Base-by-base conservation (phyloP, 2,113 vertebrate genomes). In the Stomatorhinus ivindoensis region DNA sequence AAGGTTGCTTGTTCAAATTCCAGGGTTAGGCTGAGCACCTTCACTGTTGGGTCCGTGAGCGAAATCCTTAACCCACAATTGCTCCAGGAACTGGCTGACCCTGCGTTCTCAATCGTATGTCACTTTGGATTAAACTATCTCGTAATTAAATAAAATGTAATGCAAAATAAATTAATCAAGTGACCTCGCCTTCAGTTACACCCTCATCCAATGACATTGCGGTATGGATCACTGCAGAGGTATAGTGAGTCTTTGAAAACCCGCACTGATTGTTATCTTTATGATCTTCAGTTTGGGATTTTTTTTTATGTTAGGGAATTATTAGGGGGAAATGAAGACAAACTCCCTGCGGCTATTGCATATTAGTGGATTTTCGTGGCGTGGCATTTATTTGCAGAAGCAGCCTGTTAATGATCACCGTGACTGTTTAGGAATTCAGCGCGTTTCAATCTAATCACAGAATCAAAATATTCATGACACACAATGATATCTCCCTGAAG, bases 401-500 rank as follows among this genome's bases (percentile, higher is more conserved):
- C n/a, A 69, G 95, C 94, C 94, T 96, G 95, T 97, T 97, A 97
- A 96, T 97, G 97, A 97, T 97, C 96, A 96, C 95, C 95, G 94
- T 96, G 95, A 95, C 96, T 97, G 96, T 97, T 97, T 97, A 97
- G 97, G 96, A 97, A 97, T 97, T 97, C 96, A 97, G 94, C 94
- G 95, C 96, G 95, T 97, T 97, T 97, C 96, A 96, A 97, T 97
- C 97, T 97, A 97, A 98, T 97, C 97, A 96, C 95, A 95, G 96
- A 97, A 98, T 97, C 96, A 96, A 97, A 97, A 98, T 97, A 97
- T 97, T 97, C 97, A 97, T 97, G 96, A 97, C 97, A 97, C 96
- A 97, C 97, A 97, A 97, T 97, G 97, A 96, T 98, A 98, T 98
- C 97, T 97, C 96, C 94, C 96, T 93, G 95, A 96, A 96, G 96